These are phyloP conservation scores for Polydrusus cervinus DNA, from an alignment of 2,888 invertebrate species.

Conservation along the genomic window DNA sequence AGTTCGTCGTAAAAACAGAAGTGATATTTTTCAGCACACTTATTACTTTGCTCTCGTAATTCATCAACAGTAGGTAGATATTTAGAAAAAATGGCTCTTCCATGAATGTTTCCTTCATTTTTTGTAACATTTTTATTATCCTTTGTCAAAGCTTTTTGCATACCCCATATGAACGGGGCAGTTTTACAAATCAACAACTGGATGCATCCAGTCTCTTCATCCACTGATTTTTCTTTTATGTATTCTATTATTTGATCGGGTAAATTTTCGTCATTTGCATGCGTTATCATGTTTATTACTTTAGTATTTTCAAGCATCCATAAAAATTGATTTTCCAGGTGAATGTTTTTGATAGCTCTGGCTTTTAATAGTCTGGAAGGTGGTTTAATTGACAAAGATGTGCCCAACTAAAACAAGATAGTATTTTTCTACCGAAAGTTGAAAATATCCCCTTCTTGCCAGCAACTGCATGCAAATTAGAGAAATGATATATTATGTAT, in stretches of 20 bases:
- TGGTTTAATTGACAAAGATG: slow-evolving; percentile 67
- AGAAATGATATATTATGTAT: too few species aligned
- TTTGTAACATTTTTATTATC: slow-evolving; percentile 61
- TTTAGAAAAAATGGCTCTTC: slow-evolving; percentile 73
- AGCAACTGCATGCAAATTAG: too few species aligned
- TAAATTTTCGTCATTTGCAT: slow-evolving; percentile 78
- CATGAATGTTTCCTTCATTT: slow-evolving; percentile 61
- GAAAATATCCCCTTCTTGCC: too few species aligned
- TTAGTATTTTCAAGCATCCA: slow-evolving; percentile 80
- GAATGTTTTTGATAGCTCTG: slow-evolving; percentile 62
- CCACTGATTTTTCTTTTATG: slow-evolving; percentile 74
- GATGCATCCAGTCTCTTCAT: slow-evolving; percentile 80
- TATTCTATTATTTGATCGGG: slow-evolving; percentile 77
- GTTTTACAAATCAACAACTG: slow-evolving; percentile 84
- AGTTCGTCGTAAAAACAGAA: slow-evolving; percentile 58
- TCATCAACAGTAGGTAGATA: slow-evolving; percentile 78
- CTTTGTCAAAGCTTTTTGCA: slow-evolving; percentile 78
- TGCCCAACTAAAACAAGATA: slow-evolving; percentile 76
- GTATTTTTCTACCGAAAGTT: too few species aligned
- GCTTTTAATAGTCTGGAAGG: slow-evolving; percentile 59
- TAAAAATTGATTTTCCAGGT: slow-evolving; percentile 72
- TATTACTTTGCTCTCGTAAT: slow-evolving; percentile 75
- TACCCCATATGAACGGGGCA: slow-evolving; percentile 83
- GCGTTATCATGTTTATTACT: slow-evolving; percentile 75
- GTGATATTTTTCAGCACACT: slow-evolving; percentile 78